Evolutionary conservation across 2,888 invertebrate species (phyloP), one percentile per base, ranked within the genome.

Genomic region (Seira musarum): DNA sequence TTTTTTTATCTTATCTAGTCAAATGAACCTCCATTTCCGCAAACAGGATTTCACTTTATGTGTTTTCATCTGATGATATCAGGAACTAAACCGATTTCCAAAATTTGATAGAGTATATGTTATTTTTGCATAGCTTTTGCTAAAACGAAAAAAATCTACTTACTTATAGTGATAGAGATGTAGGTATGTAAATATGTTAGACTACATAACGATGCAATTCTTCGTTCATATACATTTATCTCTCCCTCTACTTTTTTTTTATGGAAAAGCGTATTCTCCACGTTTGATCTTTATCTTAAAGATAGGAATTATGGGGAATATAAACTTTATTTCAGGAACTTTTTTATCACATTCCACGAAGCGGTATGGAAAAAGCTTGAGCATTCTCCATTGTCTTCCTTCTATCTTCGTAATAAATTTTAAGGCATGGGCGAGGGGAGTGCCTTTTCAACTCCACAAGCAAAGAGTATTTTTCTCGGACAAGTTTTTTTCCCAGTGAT

Each of bases 401-500:
- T 49, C 17, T 15, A 49, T 49, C 17, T 15, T n/a, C 49, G 17
- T 49, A 49, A 49, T 49, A 49, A 49, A 49, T 49, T 30, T 49
- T 49, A 49, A 49, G 49, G 49, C 17, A 49, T 30, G 30, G 49
- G 17, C 13, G 17, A 49, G 17, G 49, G 49, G 49, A 49, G 49
- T 49, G 49, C 49, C 49, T 49, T n/a, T 49, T 49, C 13, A 49
- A 49, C 30, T 30, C 30, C 30, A 30, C 30, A 49, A 49, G 49
- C 49, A 49, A 49, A 49, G 17, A 49, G 2, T 49, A 49, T 49
- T 49, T 49, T 49, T 49, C 49, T 49, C 49, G 30, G 30, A 30
- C 49, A 49, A 13, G 49, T 49, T n/a, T 49, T n/a, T n/a, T 49
- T 49, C n/a, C 8, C 49, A 49, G 30, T 30, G 30, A 72, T 64